These are phyloP conservation scores for Panagrolaimus sp. DNA, from an alignment of 1,140 invertebrate species.

Conservation along the genomic window DNA sequence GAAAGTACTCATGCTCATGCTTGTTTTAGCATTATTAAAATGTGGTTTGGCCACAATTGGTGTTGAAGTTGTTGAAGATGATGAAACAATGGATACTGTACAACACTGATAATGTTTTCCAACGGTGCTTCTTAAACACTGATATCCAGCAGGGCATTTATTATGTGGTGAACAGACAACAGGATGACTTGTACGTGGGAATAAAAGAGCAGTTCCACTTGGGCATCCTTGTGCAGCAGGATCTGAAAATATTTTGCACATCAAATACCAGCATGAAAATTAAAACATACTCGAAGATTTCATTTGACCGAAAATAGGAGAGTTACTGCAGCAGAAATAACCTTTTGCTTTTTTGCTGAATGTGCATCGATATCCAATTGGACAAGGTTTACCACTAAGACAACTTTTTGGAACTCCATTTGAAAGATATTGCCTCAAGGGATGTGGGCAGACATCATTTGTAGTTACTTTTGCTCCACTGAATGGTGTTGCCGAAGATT, in stretches of 20 bases:
- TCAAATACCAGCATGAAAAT: not conserved
- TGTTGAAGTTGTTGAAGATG: not conserved
- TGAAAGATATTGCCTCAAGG: conserved; percentile 28
- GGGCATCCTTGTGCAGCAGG: not conserved
- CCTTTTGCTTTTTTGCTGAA: conserved; percentile 30
- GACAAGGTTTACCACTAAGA: conserved; percentile 32
- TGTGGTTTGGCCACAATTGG: too few relatives aligned
- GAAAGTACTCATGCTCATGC: conserved; percentile 16
- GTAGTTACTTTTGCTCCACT: conserved; percentile 18
- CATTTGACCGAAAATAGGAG: conserved; percentile 5
- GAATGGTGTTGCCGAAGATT: conserved; percentile 2
- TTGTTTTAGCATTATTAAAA: not conserved
- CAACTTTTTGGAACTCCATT: conserved; percentile 35
- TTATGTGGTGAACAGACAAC: conserved; percentile 9
- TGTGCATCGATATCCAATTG: conserved; percentile 33
- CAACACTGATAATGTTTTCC: conserved; percentile 53
- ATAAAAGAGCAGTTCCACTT: not conserved
- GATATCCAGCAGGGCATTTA: conserved; percentile 22
- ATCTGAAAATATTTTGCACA: not conserved
- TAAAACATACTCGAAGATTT: not conserved
- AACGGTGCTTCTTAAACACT: conserved; percentile 49
- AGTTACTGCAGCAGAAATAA: conserved; percentile 34
- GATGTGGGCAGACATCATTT: conserved; percentile 32
- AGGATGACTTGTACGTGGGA: not conserved
- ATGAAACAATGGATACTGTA: conserved; percentile 26